Percentiles rank a stretch among this genome's conserved stretches.
These are phyloP conservation scores for Epizoanthus ramosus DNA, from an alignment of 92 coral and sea anemone genomes.

Conservation along the genomic window DNA sequence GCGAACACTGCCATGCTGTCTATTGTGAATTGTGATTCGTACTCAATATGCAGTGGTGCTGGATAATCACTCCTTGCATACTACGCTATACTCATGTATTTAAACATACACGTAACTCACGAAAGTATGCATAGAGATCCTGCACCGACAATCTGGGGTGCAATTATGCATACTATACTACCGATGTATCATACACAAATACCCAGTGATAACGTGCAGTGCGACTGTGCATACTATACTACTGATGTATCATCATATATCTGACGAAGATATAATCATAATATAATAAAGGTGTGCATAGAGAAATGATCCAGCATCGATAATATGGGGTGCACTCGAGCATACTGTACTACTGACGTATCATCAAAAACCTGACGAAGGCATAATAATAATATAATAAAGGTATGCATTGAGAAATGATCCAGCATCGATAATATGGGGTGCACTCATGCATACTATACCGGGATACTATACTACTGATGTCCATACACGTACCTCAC, in stretches of 20 bases:
- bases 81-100: background rate
- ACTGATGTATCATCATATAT: background rate
- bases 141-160: no score
- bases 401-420: constrained; percentile 46
- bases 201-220: constrained; percentile 97
- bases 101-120: background rate
- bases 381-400: no score
- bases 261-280: no score
- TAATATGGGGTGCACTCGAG: no score
- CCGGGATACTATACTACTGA: background rate
- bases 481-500: constrained; percentile 72
- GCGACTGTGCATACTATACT: constrained; percentile 15
- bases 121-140: background rate
- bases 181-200: background rate
- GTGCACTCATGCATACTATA: background rate
- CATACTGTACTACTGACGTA: no score
- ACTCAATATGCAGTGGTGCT: no score
- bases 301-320: no score
- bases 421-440: constrained; percentile 96
- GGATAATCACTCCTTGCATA: no score
- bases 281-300: no score
- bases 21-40: no score
- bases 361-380: no score
- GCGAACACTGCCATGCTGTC: no score
- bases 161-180: background rate